These are phyloP conservation scores for Thelaira solivaga DNA, from an alignment of 2,888 invertebrate genomes.

Conservation along the genomic window DNA sequence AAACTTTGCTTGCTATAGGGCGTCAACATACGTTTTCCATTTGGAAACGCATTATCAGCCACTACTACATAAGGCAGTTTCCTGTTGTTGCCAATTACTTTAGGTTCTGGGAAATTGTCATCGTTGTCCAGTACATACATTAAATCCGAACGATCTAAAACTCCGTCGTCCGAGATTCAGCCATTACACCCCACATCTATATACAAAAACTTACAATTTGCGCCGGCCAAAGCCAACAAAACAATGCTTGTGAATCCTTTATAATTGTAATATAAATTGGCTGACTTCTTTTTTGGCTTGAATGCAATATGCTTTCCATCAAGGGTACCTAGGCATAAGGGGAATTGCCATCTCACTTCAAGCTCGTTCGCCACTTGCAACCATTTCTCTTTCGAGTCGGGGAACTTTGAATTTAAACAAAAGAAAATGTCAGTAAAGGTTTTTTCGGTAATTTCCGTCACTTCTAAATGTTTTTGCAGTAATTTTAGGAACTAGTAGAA, in stretches of 20 bases:
- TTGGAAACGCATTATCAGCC: neutral
- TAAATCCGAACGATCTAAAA: constrained; percentile 26
- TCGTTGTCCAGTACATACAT: constrained; percentile 7
- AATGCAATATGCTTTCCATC: constrained; percentile 7
- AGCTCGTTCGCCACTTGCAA: constrained; percentile 21
- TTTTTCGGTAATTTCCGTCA: too few species aligned
- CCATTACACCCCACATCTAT: constrained; percentile 3
- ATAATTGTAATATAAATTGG: constrained; percentile 5
- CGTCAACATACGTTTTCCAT: neutral
- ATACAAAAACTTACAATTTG: constrained; percentile 8
- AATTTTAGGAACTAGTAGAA: too few species aligned
- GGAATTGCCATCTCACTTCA: constrained; percentile 3
- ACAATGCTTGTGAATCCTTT: constrained; percentile 6
- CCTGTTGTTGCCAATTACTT: neutral
- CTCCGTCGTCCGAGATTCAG: neutral
- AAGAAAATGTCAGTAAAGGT: neutral
- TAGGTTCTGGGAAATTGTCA: constrained; percentile 6
- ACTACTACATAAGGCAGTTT: neutral
- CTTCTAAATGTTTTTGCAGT: too few species aligned
- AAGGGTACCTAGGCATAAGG: constrained; percentile 9
- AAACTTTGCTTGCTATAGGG: neutral
- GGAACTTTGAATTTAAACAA: neutral
- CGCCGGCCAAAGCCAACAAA: neutral
- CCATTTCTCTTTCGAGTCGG: constrained; percentile 26
- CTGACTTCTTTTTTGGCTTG: constrained; percentile 3